Evolutionary conservation across 2,113 vertebrate species (phyloP), one percentile per base, ranked within the genome.

Genomic region (Arenaria interpres): DNA sequence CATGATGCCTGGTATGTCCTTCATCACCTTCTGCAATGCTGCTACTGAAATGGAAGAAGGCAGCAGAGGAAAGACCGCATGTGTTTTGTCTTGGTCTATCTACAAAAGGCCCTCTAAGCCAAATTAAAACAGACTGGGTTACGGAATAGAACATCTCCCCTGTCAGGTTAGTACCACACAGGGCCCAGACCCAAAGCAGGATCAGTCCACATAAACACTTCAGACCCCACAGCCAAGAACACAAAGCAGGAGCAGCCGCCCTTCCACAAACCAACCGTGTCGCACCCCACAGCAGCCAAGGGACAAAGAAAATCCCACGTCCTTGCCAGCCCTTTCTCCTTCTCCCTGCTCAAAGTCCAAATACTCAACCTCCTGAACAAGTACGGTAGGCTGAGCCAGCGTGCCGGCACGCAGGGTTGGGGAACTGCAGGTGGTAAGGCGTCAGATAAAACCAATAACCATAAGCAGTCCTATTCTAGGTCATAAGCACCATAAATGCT

Each of bases 101-200:
- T 46, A 54, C n/a, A 66, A 71, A 64, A 54, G 13, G 28, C 11
- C 23, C 28, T 28, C 13, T 4, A 78, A 63, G 18, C 13, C 59
- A 62, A 37, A 53, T 48, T 6, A 60, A 37, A 67, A 12, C 9
- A 63, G 46, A 9, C 25, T 83, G 72, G 8, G 24, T 46, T 50
- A 59, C 0, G 28, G 82, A 62, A 59, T 0, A 56, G 69, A 37
- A 54, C 0, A 12, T 51, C 66, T 75, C 9, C 22, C n/a, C 35
- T 60, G 50, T 6, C 68, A 68, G 33, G 30, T 45, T 39, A 57
- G 28, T 14, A 32, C 14, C n/a, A 48, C 41, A 14, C 13, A 3
- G 41, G 23, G 12, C 21, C 18, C 19, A 10, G 39, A 66, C 37
- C 43, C 88, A 76, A 80, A 57, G 33, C 71, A 80, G 59, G 32